Base-by-base conservation (phyloP, 2,888 invertebrate species). In the Lacanobia wlatinum region DNA sequence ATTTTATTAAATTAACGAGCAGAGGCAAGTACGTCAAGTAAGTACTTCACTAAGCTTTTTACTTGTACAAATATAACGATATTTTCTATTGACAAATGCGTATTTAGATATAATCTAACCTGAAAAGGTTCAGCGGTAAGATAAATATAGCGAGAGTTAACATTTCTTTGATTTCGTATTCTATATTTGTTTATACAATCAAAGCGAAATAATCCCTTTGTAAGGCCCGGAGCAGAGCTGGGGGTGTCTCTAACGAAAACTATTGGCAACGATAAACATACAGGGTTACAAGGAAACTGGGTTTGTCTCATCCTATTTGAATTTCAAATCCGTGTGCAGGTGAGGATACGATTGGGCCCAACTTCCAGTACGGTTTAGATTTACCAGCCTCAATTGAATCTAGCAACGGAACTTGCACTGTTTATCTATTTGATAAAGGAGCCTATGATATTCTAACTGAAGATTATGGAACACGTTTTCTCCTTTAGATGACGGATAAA, bases 251-350 rank as follows among this genome's bases (percentile, higher is more conserved):
- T 70, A 70, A 73, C 78, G 77, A 82, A 87, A 85, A 83, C 83
- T 91, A 92, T 91, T 88, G 89, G 87, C 85, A 77, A 80, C 79
- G 88, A 92, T 92, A 93, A 93, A 93, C 92, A 92, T 86, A 89
- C 89, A 86, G 89, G 86, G 90, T 89, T 90, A 92, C 92, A 91
- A 90, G 88, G 86, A 89, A 89, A 90, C 90, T 86, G 89, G 91
- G 91, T 90, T 92, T 93, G 92, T 92, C 91, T 91, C 89, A 86
- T 89, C 91, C 90, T 88, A 95, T 95, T 94, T 95, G 94, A 96
- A 95, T 91, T 95, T 95, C 94, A 95, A 94, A 96, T 94, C 83
- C 87, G 84, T 84, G 86, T 91, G 91, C 93, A 95, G 95, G 94
- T 95, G 95, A 92, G 92, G 93, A 94, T 91, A 89, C 91, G 89